A percentile compares a stretch with the other conserved stretches of the same genome.
phyloP scores from a whole-genome alignment of 1,140 invertebrate species.

The Cotesia chilonis region DNA sequence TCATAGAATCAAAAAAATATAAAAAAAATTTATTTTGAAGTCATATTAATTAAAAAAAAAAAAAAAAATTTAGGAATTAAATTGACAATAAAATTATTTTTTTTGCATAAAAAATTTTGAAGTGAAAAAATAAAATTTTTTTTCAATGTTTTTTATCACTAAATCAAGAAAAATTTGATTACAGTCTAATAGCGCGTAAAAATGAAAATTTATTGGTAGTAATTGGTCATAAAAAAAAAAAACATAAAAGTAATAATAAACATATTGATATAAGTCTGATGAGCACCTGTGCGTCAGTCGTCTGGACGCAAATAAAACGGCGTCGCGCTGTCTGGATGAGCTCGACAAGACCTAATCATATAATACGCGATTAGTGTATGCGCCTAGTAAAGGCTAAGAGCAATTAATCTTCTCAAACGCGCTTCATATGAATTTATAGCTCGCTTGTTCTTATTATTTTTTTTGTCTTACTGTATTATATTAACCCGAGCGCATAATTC shows the following conservation, averaged over 20 bases:
- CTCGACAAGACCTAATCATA: slow-evolving; percentile 47
- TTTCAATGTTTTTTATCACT: too few relatives aligned
- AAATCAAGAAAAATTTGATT: too few relatives aligned
- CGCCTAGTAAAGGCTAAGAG: slow-evolving; percentile 38
- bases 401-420: slow-evolving; percentile 42
- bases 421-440: slow-evolving; percentile 26
- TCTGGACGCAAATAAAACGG: slow-evolving; percentile 57
- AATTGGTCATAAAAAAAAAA: not conserved
- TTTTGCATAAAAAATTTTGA: too few relatives aligned
- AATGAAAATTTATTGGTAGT: too few relatives aligned
- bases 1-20: too few relatives aligned
- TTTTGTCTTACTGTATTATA: not conserved
- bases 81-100: too few relatives aligned
- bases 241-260: slow-evolving; percentile 31
- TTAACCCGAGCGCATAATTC: not conserved
- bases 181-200: too few relatives aligned
- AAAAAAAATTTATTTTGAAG: too few relatives aligned
- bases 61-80: too few relatives aligned
- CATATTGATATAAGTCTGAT: not conserved
- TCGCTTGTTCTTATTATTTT: slow-evolving; percentile 7
- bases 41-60: too few relatives aligned
- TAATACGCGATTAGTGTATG: slow-evolving; percentile 39
- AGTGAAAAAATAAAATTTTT: too few relatives aligned
- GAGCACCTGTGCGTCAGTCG: slow-evolving; percentile 28
- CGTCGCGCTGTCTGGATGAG: slow-evolving; percentile 59